Base-by-base conservation (phyloP, 2,888 invertebrate genomes). In the Malthinus seriepunctatus region DNA sequence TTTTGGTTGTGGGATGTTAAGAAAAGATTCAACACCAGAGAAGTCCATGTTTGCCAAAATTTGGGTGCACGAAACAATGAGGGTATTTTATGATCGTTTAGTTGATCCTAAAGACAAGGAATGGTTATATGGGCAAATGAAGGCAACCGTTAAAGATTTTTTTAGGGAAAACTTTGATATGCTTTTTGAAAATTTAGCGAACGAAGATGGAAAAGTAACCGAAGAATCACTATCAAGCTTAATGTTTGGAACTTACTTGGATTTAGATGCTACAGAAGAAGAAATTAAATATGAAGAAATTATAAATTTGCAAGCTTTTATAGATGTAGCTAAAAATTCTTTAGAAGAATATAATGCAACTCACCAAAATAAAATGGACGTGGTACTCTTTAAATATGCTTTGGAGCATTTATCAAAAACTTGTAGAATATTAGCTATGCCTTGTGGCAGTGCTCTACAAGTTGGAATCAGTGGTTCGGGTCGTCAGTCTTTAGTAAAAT, bases 161-260 rank as follows among this genome's bases (percentile, higher is more conserved):
- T 92, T 96, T 76, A 91, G 86, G 74, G 95, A 96, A 63, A 81
- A 84, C 11, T 89, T 95, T 75, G 93, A 95, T 64, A 75, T 76
- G 0, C 81, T 90, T 8, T 89, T 95, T 72, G 91, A 90, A 56
- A 83, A 85, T 64, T 84, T 93, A 23, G 79, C 78, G 64, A 80
- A 78, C 66, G 79, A 84, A 66, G 81, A 80, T 1, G 83, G 82
- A 8, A 75, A 80, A 32, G 82, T 91, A 1, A 84, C 84, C 3
- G 82, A 86, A 70, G 83, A 85, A 2, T 82, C 83, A 39, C 80
- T 91, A 69, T 83, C 86, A 75, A 84, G 80, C 72, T 80, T 93
- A 73, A 88, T 96, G 80, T 97, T 95, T 76, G 95, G 95, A 1
- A 90, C 90, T 66, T 96, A 91, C 73, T 86, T 95, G 77, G 90